A percentile compares a stretch with the other conserved stretches of the same genome.
Conservation (phyloP, 2,797 vertebrate genomes). For the Syncerus caffer region DNA sequence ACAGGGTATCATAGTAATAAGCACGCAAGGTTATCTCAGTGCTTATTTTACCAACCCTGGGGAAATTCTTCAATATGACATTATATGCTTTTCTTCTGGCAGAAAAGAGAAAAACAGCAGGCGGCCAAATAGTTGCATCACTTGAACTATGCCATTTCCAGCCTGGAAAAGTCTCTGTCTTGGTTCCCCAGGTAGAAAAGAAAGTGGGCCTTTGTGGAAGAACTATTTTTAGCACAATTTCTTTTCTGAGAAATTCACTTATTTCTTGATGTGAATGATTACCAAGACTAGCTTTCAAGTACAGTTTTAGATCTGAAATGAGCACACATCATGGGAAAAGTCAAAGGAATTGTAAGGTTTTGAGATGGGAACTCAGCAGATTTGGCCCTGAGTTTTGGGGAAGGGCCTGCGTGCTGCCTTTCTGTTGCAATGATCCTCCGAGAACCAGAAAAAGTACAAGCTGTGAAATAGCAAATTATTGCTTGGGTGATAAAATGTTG, state of each 20-base stretch:
- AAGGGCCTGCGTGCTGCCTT: background rate
- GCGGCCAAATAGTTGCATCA: background rate
- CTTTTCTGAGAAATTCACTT: conserved; percentile 30
- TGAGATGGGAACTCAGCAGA: background rate
- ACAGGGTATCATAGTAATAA: background rate
- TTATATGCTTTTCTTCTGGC: conserved; percentile 27
- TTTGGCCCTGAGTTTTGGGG: background rate
- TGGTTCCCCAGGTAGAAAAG: conserved; percentile 32
- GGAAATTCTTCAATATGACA: background rate
- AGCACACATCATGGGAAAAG: background rate
- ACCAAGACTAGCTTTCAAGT: background rate
- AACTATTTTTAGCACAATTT: conserved; percentile 31
- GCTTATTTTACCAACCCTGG: conserved; percentile 6
- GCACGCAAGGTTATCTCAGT: background rate
- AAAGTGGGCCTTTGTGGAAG: background rate
- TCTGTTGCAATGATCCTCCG: background rate
- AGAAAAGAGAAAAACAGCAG: conserved; percentile 31
- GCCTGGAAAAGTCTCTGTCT: conserved; percentile 29
- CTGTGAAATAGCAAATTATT: background rate
- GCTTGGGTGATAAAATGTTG: background rate
- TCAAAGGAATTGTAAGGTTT: conserved; percentile 8
- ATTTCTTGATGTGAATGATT: conserved; percentile 33
- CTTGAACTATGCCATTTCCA: conserved; percentile 35
- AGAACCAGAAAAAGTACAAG: background rate
- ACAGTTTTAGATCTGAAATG: conserved; percentile 20